Base-by-base conservation (phyloP, 2,113 vertebrate species). In the Typhlomys cinereus region DNA sequence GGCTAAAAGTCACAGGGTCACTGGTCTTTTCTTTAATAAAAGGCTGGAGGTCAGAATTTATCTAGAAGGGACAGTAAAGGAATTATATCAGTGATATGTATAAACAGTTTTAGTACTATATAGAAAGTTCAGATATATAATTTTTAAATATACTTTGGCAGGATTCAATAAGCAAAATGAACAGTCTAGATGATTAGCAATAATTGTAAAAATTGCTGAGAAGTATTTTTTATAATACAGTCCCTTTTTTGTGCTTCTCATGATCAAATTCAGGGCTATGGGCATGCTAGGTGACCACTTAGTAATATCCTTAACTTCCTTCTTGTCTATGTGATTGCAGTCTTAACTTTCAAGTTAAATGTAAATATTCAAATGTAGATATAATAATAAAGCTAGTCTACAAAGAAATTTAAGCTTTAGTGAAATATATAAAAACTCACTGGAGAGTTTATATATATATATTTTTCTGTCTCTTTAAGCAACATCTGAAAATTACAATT, bases 31-130 rank as follows among this genome's bases (percentile, higher is more conserved):
- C 98, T 98, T 98, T 99, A 97, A 99, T 70, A 97, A 99, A 99
- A 0, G 99, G 99, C 97, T 99, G 99, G 88, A 99, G 98, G 97
- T 99, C 99, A 5, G 98, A 98, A 98, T 99, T 99, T 41, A 99
- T 98, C 99, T 99, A 96, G 93, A 98, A 97, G 93, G 44, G 81
- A 25, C 6, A 95, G 57, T 75, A 84, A 82, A 93, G 82, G 57
- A 89, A 81, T 78, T 80, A 89, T 73, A 57, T 93, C 17, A 94
- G 41, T 80, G 10, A 66, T 78, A 75, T 73, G 52, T 36, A 91
- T 1, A n/a, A 83, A n/a, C 50, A 92, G 52, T 74, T 75, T 87
- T 62, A 79, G 17, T 89, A 41, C 84, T 5, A 39, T 34, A 76
- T n/a, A 59, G 52, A 54, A 94, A 93, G 31, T 4, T 9, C 39